Base-by-base conservation (phyloP, 2,797 vertebrate genomes). In the Enteromius paludinosus region DNA sequence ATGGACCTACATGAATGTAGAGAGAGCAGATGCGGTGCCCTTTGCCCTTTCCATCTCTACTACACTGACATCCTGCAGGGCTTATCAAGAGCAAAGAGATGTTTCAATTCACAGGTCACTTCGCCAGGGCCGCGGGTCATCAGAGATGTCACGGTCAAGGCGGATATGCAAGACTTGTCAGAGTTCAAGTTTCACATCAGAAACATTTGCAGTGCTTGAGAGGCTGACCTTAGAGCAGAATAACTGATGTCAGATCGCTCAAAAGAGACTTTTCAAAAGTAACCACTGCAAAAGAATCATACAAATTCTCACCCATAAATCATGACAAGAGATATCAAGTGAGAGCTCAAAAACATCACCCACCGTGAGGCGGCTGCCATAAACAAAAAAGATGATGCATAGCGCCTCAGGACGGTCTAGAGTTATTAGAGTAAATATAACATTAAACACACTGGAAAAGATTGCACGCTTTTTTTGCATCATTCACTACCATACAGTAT, bases 371-470 rank as follows among this genome's bases (percentile, higher is more conserved):
- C 52, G n/a, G 47, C 71, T 72, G 70, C 71, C 28, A 47, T 82
- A 43, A 81, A 86, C 75, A 62, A 83, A 69, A 62, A 83, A 69
- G 49, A 61, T 69, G 68, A 80, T 79, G 72, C 30, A 43, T 61
- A 20, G 14, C 5, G 15, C 66, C 52, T 43, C 23, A 17, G 69
- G 54, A 47, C 45, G 20, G 72, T 35, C n/a, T 23, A 4, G 2
- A 33, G 62, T 61, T 54, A 49, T 47, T 25, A 71, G 54, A 80
- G 68, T 62, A 80, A 72, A 80, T n/a, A 35, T 43, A 71, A 56
- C 56, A 72, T 62, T 62, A 71, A 80, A 80, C 35, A 43, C 7
- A 3, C 47, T 23, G n/a, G 17, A 52, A 41, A 23, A 59, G 35
- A 61, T 15, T 3, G 38, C 30, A 28, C 18, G 23, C 66, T 70